Conservation (phyloP, 2,888 invertebrate species). For the Pomacea canaliculata region DNA sequence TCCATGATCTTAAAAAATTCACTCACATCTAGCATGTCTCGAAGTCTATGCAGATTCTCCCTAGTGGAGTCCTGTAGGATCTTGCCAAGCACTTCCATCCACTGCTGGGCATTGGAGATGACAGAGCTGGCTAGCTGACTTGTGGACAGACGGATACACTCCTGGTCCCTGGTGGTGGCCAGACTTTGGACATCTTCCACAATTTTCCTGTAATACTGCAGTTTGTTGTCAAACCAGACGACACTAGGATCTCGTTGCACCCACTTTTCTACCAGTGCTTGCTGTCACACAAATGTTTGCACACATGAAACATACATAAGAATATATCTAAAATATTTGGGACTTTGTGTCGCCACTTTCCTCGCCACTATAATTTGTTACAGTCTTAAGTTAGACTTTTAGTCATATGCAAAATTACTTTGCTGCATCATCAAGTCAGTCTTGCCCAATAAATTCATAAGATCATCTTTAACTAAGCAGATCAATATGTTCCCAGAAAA, state of each 20-base stretch:
- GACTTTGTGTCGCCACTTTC: background rate
- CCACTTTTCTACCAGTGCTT: slow-evolving; percentile 82
- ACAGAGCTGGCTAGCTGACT: slow-evolving; percentile 79
- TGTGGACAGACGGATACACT: slow-evolving; percentile 77
- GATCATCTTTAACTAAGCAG: too few relatives aligned
- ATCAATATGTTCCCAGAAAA: too few relatives aligned
- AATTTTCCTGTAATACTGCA: slow-evolving; percentile 85
- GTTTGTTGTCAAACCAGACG: slow-evolving; percentile 83
- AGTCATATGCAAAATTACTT: too few relatives aligned
- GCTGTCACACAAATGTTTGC: slow-evolving; percentile 45
- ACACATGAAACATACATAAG: background rate
- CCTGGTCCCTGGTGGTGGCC: slow-evolving; percentile 62
- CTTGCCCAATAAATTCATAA: too few relatives aligned
- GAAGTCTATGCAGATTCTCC: slow-evolving; percentile 78
- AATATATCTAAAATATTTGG: background rate
- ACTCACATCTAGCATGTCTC: slow-evolving; percentile 79
- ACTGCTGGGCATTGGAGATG: slow-evolving; percentile 82
- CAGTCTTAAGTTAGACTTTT: too few relatives aligned
- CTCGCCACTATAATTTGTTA: too few relatives aligned
- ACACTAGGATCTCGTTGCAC: slow-evolving; percentile 77
- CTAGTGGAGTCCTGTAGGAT: slow-evolving; percentile 79
- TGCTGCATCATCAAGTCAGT: too few relatives aligned
- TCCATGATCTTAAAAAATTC: too few relatives aligned
- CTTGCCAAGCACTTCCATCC: slow-evolving; percentile 82
- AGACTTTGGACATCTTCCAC: slow-evolving; percentile 76